Evolutionary conservation across 1,140 invertebrate genomes (phyloP), one percentile per base, ranked within the genome.

Genomic region (Drosophila neocordata): DNA sequence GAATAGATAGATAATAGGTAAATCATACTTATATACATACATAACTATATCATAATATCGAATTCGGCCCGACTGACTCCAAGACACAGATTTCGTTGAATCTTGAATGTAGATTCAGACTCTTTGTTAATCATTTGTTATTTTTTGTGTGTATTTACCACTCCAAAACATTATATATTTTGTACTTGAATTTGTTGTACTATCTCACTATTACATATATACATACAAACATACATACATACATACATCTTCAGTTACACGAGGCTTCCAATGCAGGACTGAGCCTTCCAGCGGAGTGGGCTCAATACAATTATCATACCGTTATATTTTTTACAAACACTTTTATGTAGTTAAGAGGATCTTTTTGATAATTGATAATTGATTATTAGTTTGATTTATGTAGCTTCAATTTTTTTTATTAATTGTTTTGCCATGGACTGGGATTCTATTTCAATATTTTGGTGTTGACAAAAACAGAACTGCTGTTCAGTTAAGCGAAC

Each of bases 111-210:
- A 27, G 38, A 44, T 56, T 64, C 35, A 13, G 38, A 22, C 44
- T 57, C 24, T 27, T 57, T 62, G 65, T 72, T 68, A 41, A 66
- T 44, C 18, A 60, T 60, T 71, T 71, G 68, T 70, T 70, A 65
- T 13, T 59, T 41, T 58, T 24, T 18, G 4, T 55, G 41, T 48
- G 41, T 13, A 24, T 27, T 20, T 59, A 59, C 55, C 7, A n/a
- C 18, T 31, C n/a, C 27, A 57, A 31, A 31, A 31, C 27, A 48
- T 69, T 38, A 31, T 41, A 59, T 44, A 27, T 51, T 52, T 37
- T 24, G 4, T 37, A 31, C 22, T 53, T 9, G 35, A 51, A 34
- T 52, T 31, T 37, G 31, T 55, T 55, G 12, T 24, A 51, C 38
- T 73, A 72, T 67, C 66, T 69, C 60, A 69, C 24, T 15, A 69